phyloP scores from a whole-genome alignment of 2,113 vertebrate species.

The Nerophis lumbriciformis region DNA sequence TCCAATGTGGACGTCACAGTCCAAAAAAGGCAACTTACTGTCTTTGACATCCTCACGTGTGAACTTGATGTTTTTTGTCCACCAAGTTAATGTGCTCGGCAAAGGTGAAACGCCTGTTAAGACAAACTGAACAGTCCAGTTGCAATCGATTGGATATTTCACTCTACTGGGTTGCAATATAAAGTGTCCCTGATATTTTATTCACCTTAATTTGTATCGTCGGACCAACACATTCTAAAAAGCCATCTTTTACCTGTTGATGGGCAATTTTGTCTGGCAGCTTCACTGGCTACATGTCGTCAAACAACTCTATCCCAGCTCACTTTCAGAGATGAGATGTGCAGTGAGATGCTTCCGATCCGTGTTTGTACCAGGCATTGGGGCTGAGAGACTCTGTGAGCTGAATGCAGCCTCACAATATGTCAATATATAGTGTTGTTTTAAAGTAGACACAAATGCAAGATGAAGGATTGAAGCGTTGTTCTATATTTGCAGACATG shows the following conservation, averaged over 20 bases:
- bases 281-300: background rate
- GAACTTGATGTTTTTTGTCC: no score
- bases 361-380: background rate
- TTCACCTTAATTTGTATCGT: background rate
- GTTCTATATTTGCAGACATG: background rate
- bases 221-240: background rate
- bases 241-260: background rate
- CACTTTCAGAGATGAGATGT: background rate
- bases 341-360: background rate
- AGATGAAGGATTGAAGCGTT: background rate
- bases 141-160: background rate
- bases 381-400: background rate
- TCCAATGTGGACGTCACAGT: no score
- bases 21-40: no score
- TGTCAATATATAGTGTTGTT: background rate
- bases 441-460: background rate
- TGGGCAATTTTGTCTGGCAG: background rate
- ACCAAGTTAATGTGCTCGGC: no score
- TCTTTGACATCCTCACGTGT: no score
- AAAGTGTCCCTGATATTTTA: background rate
- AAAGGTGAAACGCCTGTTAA: no score
- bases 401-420: background rate
- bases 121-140: no score
- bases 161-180: background rate
- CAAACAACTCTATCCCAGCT: background rate